These are phyloP conservation scores for Aporophyla nigra DNA, from an alignment of 2,888 invertebrate genomes.

Conservation along the genomic window DNA sequence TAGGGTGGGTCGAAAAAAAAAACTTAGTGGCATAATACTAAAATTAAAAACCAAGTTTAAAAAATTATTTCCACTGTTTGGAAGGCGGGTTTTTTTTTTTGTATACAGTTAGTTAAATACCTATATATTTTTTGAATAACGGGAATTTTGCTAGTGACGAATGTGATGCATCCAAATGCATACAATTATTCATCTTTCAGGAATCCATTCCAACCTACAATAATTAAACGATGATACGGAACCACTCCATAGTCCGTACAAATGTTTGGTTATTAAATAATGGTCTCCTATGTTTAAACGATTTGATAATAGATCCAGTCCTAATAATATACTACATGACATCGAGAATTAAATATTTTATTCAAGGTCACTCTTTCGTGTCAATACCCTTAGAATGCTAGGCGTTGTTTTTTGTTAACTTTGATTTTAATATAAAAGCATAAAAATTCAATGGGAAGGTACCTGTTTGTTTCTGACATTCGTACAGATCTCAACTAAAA, in stretches of 20 bases:
- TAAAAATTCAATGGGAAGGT: slow-evolving; percentile 52
- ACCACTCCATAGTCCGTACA: not conserved
- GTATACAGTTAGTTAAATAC: too few species aligned
- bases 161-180: not conserved
- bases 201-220: not conserved
- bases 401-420: slow-evolving; percentile 67
- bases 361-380: slow-evolving; percentile 71
- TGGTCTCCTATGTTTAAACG: slow-evolving; percentile 41
- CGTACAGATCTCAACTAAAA: slow-evolving; percentile 75
- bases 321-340: slow-evolving; percentile 47
- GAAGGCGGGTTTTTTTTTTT: too few species aligned
- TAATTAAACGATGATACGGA: slow-evolving; percentile 11
- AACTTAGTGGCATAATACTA: too few species aligned
- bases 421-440: slow-evolving; percentile 75
- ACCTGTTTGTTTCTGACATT: slow-evolving; percentile 74
- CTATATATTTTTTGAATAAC: too few species aligned
- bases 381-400: slow-evolving; percentile 69
- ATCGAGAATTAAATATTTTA: slow-evolving; percentile 65
- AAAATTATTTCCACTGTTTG: too few species aligned
- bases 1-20: not conserved
- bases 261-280: slow-evolving; percentile 18
- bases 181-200: not conserved
- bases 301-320: slow-evolving; percentile 55
- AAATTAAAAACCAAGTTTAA: too few species aligned
- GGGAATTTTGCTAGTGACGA: not conserved